Percentiles rank a stretch among this genome's conserved stretches.
Evolutionary conservation across 2,113 vertebrate species (phyloP).

Genomic region (Steatornis caripensis): DNA sequence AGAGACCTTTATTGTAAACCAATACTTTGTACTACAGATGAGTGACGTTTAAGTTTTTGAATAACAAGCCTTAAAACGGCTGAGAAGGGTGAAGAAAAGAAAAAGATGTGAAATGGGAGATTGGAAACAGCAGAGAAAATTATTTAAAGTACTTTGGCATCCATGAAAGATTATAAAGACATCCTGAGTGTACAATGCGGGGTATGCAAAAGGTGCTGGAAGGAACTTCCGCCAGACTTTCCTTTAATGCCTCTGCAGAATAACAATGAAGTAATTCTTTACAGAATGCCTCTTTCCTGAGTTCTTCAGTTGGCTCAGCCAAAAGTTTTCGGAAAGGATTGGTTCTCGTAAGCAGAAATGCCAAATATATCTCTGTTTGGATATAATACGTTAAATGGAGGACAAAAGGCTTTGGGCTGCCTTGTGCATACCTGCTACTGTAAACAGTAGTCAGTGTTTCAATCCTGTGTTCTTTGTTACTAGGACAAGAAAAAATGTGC

Average conservation of each 20-base stretch:
- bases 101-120: not conserved
- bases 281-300: not conserved
- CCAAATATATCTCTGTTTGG: not conserved
- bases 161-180: not conserved
- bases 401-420: not conserved
- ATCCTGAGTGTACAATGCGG: not conserved
- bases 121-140: not conserved
- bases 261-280: not conserved
- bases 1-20: slow-evolving; percentile 34
- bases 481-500: not conserved
- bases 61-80: not conserved
- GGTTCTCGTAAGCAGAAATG: not conserved
- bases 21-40: not conserved
- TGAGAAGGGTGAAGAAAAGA: not conserved
- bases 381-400: not conserved
- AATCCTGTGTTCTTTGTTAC: not conserved
- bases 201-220: not conserved
- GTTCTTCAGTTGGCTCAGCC: not conserved
- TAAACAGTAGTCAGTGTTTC: not conserved
- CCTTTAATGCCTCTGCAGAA: not conserved
- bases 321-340: not conserved
- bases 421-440: not conserved
- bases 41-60: not conserved
- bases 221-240: not conserved
- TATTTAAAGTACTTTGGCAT: not conserved